Evolutionary conservation across 2,888 invertebrate species (phyloP).

Genomic region (Limenitis camilla): DNA sequence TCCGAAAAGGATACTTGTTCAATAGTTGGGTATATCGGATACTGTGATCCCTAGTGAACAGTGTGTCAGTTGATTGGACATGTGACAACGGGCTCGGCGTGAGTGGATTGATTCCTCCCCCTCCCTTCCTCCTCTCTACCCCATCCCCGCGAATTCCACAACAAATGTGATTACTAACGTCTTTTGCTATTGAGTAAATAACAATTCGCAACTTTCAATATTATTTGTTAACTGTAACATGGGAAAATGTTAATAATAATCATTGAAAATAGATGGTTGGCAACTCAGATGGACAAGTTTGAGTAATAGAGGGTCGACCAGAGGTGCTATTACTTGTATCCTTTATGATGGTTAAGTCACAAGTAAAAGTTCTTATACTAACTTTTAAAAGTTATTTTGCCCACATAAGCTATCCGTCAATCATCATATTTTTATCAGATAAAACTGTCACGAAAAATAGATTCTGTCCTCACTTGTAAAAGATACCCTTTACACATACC

Average conservation of each 20-base stretch:
- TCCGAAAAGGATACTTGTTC: conserved; percentile 12
- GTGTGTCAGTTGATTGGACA: conserved; percentile 68
- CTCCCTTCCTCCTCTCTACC: conserved; percentile 20
- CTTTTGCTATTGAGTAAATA: conserved; percentile 24
- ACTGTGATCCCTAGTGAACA: conserved; percentile 59
- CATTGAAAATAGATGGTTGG: too few relatives aligned
- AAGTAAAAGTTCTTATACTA: too few relatives aligned
- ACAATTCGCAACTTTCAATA: conserved; percentile 34
- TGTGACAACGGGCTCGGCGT: conserved; percentile 56
- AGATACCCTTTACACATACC: conserved; percentile 45
- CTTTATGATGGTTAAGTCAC: too few relatives aligned
- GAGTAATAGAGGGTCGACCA: too few relatives aligned
- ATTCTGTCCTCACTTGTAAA: conserved; percentile 42
- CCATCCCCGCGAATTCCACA: conserved; percentile 39
- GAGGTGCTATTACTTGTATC: too few relatives aligned
- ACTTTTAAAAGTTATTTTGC: too few relatives aligned
- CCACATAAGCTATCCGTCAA: too few relatives aligned
- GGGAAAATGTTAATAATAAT: too few relatives aligned
- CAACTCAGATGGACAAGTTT: too few relatives aligned
- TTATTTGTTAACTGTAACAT: too few relatives aligned
- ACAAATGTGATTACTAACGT: conserved; percentile 60
- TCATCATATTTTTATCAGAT: too few relatives aligned
- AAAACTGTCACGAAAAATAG: conserved; percentile 29
- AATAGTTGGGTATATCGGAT: conserved; percentile 23
- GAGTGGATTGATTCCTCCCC: conserved; percentile 66